Conservation (phyloP, 2,797 vertebrate genomes). For the Platalea minor region DNA sequence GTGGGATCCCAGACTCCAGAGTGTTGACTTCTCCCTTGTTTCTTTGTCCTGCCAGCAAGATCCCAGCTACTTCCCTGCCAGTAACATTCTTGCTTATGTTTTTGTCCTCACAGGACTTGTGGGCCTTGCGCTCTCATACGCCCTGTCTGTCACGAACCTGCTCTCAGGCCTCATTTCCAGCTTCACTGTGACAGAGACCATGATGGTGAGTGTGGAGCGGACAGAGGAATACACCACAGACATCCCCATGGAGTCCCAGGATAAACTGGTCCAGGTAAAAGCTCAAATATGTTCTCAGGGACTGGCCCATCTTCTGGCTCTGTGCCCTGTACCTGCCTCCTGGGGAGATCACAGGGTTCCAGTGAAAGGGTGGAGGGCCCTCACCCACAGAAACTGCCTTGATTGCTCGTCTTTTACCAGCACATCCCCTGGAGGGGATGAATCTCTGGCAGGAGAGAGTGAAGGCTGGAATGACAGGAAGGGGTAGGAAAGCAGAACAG, state of each 20-base stretch:
- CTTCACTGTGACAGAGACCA: conserved; percentile 92
- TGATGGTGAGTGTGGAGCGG: conserved; percentile 95
- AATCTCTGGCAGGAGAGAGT: background rate
- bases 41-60: background rate
- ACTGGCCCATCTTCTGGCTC: background rate
- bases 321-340: background rate
- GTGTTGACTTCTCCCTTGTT: background rate
- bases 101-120: conserved; percentile 83
- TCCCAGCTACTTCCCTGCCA: background rate
- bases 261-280: conserved; percentile 77
- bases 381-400: background rate
- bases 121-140: conserved; percentile 90
- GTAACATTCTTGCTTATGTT: background rate
- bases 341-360: background rate
- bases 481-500: background rate
- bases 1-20: background rate
- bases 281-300: background rate
- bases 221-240: conserved; percentile 89
- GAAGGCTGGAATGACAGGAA: background rate
- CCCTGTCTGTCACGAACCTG: conserved; percentile 88
- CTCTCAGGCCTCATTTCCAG: conserved; percentile 89
- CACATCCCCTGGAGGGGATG: background rate
- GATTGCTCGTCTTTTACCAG: background rate
- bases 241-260: conserved; percentile 82
- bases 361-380: background rate